Conservation (phyloP, 1,140 invertebrate genomes). For the Brachionus rubens region DNA sequence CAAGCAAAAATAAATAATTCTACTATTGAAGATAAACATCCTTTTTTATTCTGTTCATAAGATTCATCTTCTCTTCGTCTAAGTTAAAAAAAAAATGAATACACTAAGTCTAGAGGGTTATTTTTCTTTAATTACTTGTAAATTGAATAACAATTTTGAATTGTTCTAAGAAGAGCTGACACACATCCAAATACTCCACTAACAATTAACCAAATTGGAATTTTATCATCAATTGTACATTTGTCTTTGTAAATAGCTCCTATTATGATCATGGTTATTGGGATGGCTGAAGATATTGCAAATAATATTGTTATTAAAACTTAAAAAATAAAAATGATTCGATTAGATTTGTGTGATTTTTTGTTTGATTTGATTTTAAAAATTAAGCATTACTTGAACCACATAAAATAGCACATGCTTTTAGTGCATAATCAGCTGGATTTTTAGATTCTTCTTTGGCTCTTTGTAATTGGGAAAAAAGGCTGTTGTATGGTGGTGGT, state of each 20-base stretch:
- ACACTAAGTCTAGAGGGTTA: not conserved
- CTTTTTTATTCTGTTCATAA: slow-evolving; percentile 4
- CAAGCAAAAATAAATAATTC: slow-evolving; percentile 42
- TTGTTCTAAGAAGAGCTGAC: slow-evolving; percentile 2
- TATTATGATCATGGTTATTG: slow-evolving; percentile 20
- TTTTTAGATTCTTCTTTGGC: slow-evolving; percentile 35
- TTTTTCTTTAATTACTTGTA: not conserved
- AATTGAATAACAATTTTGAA: not conserved
- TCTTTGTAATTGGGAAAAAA: not conserved
- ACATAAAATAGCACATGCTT: slow-evolving; percentile 27
- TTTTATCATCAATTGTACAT: slow-evolving; percentile 28
- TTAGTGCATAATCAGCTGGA: slow-evolving; percentile 14
- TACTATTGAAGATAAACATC: not conserved
- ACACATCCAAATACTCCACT: not conserved
- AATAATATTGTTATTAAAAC: slow-evolving; percentile 39
- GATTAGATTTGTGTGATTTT: no score
- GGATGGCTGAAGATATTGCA: slow-evolving; percentile 12
- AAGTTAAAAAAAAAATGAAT: not conserved
- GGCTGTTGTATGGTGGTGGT: slow-evolving; percentile 1
- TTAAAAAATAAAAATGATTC: not conserved
- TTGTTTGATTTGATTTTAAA: no score
- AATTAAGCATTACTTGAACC: slow-evolving; percentile 44
- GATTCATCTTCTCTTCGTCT: slow-evolving; percentile 22
- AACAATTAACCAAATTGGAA: slow-evolving; percentile 45
- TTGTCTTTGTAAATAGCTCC: slow-evolving; percentile 35